phyloP scores from a whole-genome alignment of 2,888 invertebrate genomes.

The Frankliniella fusca region DNA sequence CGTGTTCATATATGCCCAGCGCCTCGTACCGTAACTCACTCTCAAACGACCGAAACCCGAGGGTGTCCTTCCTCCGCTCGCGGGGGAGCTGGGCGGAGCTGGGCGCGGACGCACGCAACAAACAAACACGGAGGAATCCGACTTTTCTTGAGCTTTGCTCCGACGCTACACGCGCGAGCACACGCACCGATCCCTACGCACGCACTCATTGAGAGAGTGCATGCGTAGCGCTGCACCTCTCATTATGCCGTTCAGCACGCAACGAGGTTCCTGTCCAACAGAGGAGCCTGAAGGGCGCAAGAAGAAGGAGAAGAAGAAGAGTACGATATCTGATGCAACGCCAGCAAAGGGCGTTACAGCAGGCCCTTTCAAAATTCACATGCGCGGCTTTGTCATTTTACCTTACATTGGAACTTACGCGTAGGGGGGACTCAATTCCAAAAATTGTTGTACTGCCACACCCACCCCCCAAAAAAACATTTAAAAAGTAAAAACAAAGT shows the following conservation, averaged over 20 bases:
- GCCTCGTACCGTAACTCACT: neutral
- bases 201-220: neutral
- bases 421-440: too few species aligned
- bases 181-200: neutral
- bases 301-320: too few species aligned
- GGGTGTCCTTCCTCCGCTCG: too few species aligned
- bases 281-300: too few species aligned
- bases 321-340: too few species aligned
- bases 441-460: too few species aligned
- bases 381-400: too few species aligned
- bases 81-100: neutral
- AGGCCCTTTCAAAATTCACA: too few species aligned
- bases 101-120: neutral
- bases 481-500: too few species aligned
- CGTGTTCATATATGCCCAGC: neutral
- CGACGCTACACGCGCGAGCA: neutral
- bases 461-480: too few species aligned
- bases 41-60: neutral
- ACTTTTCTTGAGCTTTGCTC: neutral
- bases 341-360: too few species aligned
- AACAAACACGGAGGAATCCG: neutral
- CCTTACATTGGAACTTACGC: too few species aligned
- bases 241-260: neutral
- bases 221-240: neutral
- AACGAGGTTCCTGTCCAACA: neutral